phyloP scores from a whole-genome alignment of 2,888 invertebrate genomes.

The Microctonus hyperodae region DNA sequence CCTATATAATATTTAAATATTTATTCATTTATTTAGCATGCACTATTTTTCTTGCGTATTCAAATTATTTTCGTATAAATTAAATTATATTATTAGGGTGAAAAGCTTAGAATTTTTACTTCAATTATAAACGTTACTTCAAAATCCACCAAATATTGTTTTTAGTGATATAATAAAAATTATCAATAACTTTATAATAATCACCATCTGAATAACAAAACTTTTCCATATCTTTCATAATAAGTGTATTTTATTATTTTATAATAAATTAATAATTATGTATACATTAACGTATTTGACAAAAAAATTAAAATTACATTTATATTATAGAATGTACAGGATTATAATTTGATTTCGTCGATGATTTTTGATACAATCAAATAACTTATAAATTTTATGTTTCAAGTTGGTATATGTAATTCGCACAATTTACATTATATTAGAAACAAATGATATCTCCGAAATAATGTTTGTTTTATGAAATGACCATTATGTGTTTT shows the following conservation, averaged over 20 bases:
- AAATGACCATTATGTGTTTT: no score
- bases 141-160: no score
- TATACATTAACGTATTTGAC: slow-evolving; percentile 1
- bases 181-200: no score
- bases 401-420: background rate
- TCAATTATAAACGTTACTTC: no score
- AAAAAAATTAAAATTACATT: background rate
- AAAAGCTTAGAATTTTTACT: no score
- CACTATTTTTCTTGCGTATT: no score
- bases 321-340: background rate
- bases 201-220: background rate
- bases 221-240: background rate
- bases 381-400: background rate
- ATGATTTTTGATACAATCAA: background rate
- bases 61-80: no score
- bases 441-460: background rate
- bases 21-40: no score
- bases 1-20: no score
- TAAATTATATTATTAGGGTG: no score
- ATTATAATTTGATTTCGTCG: background rate
- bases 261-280: background rate
- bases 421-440: background rate
- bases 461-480: no score
- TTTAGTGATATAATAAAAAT: no score
- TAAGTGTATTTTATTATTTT: background rate